Conservation (phyloP, 2,888 invertebrate genomes). For the Drosophila dives region DNA sequence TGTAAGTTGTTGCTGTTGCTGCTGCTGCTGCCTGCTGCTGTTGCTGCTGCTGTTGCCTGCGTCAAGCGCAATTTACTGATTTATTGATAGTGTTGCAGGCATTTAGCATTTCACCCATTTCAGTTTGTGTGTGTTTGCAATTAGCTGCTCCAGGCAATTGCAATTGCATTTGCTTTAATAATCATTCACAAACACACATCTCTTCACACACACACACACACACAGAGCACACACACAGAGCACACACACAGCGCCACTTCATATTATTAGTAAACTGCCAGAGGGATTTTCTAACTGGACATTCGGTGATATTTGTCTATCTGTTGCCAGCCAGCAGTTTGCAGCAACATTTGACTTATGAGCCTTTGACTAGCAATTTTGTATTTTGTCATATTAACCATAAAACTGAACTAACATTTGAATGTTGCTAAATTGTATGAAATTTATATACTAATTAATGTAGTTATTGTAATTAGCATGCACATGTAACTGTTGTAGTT, state of each 20-base stretch:
- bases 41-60: slow-evolving; percentile 18
- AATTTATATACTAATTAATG: background rate
- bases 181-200: slow-evolving; percentile 16
- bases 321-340: slow-evolving; percentile 19
- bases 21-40: slow-evolving; percentile 38
- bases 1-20: slow-evolving; percentile 31
- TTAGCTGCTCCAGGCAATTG: slow-evolving; percentile 11
- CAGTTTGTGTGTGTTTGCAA: slow-evolving; percentile 2
- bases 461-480: slow-evolving; percentile 20
- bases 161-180: slow-evolving; percentile 10
- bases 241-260: slow-evolving; percentile 4
- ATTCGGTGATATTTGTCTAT: slow-evolving; percentile 17
- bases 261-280: slow-evolving; percentile 68
- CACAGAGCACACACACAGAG: background rate
- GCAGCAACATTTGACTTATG: slow-evolving; percentile 43
- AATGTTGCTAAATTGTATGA: slow-evolving; percentile 1
- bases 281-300: slow-evolving; percentile 47
- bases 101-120: slow-evolving; percentile 7
- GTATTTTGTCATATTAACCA: slow-evolving; percentile 58
- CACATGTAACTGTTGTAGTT: slow-evolving; percentile 1
- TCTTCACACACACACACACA: slow-evolving; percentile 7
- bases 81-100: slow-evolving; percentile 50
- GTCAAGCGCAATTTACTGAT: slow-evolving; percentile 59
- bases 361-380: slow-evolving; percentile 31
- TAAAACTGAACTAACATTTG: slow-evolving; percentile 21